Evolutionary conservation across 2,888 invertebrate genomes (phyloP).

Genomic region (Temnothorax unifasciatus): DNA sequence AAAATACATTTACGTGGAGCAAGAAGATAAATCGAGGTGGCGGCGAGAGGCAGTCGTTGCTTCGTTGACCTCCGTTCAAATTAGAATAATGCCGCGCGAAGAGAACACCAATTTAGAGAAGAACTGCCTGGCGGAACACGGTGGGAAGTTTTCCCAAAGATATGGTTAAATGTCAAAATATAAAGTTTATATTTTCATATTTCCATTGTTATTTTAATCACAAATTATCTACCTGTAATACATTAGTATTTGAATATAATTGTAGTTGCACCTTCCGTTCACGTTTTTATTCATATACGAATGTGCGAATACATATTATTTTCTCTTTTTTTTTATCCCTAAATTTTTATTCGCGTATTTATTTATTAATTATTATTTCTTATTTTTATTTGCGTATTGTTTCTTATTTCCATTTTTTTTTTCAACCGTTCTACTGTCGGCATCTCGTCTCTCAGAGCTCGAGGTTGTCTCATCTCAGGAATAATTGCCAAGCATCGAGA

Average conservation of each 20-base stretch:
- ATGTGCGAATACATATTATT: neutral
- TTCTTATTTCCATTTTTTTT: neutral
- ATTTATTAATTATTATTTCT: no score
- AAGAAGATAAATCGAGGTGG: constrained; percentile 48
- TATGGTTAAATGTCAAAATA: neutral
- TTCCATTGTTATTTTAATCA: neutral
- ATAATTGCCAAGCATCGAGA: constrained; percentile 28
- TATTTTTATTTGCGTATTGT: neutral
- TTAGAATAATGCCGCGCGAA: constrained; percentile 67
- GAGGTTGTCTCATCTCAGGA: neutral
- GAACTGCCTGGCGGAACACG: neutral
- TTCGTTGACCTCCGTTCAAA: constrained; percentile 74
- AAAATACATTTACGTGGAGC: constrained; percentile 48
- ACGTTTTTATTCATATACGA: neutral
- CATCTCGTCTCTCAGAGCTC: neutral
- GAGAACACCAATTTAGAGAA: neutral
- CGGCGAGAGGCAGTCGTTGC: constrained; percentile 39
- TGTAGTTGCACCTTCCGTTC: no score
- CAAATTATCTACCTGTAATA: neutral
- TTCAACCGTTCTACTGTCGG: no score
- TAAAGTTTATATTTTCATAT: neutral
- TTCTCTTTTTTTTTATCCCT: neutral
- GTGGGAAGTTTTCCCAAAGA: constrained; percentile 3
- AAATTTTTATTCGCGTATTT: neutral
- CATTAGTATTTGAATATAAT: no score